Percentiles rank a stretch among this genome's conserved stretches.
phyloP scores from a whole-genome alignment of 2,113 vertebrate species.

The Symphodus melops region DNA sequence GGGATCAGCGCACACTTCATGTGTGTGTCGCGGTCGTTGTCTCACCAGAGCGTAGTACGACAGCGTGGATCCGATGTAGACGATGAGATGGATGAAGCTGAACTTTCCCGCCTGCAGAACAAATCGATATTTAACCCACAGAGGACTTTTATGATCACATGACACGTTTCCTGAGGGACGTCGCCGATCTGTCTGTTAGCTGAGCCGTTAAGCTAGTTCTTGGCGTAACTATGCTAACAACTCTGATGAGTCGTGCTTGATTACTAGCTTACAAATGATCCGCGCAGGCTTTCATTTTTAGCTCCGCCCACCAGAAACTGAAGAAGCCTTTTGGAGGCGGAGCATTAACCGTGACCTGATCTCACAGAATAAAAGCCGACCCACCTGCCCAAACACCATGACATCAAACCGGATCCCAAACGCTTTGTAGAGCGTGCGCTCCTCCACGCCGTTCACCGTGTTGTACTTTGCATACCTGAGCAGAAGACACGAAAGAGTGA shows the following conservation, averaged over 20 bases:
- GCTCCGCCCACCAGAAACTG: no score
- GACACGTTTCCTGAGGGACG: no score
- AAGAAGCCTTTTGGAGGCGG: no score
- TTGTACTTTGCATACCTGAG: slow-evolving; percentile 87
- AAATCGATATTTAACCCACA: neutral
- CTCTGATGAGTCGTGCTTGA: no score
- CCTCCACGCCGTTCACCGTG: slow-evolving; percentile 75
- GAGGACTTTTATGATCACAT: no score
- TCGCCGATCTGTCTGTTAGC: no score
- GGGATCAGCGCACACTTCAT: neutral
- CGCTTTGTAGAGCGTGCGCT: slow-evolving; percentile 87
- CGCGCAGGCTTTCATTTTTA: no score
- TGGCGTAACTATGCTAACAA: no score
- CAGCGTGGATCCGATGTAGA: slow-evolving; percentile 87
- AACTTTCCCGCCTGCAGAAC: slow-evolving; percentile 85
- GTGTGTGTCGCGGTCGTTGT: neutral
- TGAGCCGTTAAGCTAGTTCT: no score
- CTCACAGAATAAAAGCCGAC: slow-evolving; percentile 5
- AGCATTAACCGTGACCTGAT: no score
- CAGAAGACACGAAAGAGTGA: neutral
- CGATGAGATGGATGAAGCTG: slow-evolving; percentile 82
- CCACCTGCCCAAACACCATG: slow-evolving; percentile 89
- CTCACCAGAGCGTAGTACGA: slow-evolving; percentile 91
- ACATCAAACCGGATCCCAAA: slow-evolving; percentile 90
- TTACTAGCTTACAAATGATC: no score